These are phyloP conservation scores for Tetragnatha versicolor DNA, from an alignment of 1,140 invertebrate genomes.

Conservation along the genomic window DNA sequence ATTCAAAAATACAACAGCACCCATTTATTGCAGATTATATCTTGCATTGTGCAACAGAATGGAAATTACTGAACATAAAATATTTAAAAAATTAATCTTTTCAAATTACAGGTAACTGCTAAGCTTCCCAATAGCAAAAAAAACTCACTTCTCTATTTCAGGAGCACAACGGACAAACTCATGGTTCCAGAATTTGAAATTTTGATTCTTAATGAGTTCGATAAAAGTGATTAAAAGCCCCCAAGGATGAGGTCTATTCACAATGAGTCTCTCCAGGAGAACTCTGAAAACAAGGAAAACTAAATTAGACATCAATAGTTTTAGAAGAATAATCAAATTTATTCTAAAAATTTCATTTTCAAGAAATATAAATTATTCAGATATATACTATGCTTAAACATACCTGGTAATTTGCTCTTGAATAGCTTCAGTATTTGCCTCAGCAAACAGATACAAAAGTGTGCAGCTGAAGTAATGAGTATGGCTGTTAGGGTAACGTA, in stretches of 20 bases:
- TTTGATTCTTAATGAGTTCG: conserved; percentile 97
- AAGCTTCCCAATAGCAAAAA: background rate
- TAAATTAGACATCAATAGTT: background rate
- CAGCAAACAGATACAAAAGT: conserved; percentile 95
- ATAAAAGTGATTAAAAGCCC: conserved; percentile 98
- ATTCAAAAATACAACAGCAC: no score
- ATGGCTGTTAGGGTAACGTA: conserved; percentile 98
- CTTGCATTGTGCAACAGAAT: no score
- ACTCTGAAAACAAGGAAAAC: conserved; percentile 72
- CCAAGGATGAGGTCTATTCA: conserved; percentile 99
- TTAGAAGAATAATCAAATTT: background rate
- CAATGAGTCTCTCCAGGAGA: conserved; percentile 93
- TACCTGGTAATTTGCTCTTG: conserved; percentile 78
- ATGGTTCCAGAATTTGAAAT: conserved; percentile 99
- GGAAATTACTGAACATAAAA: background rate
- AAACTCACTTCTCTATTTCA: conserved; percentile 94
- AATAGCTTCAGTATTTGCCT: conserved; percentile 96
- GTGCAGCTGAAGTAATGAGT: conserved; percentile 99
- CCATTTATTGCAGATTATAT: no score
- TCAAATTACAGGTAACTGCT: background rate
- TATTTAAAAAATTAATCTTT: background rate
- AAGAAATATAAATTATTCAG: background rate
- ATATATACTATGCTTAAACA: background rate
- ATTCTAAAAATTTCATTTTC: background rate
- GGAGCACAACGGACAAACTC: conserved; percentile 99